A percentile compares a stretch with the other conserved stretches of the same genome.
Evolutionary conservation across 2,888 invertebrate genomes (phyloP).

Genomic region (Hypercompe scribonia): DNA sequence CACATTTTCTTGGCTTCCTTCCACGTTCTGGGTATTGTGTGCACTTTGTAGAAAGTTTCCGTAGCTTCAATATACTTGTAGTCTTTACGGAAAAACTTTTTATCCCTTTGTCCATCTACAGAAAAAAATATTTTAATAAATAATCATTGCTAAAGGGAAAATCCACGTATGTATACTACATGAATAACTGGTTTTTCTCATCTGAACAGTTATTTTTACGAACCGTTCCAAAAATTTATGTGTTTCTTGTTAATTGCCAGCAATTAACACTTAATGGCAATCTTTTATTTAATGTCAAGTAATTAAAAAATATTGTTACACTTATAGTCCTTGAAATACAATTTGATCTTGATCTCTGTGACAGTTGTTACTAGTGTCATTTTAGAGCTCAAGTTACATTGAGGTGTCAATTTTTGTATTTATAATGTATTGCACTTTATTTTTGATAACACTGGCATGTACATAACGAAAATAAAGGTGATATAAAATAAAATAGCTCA

Average conservation of each 20-base stretch:
- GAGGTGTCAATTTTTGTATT: no score
- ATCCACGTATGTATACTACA: neutral
- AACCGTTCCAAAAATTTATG: neutral
- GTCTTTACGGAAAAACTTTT: constrained; percentile 20
- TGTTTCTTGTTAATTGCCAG: neutral
- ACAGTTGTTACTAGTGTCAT: no score
- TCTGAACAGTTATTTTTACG: neutral
- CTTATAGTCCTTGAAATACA: no score
- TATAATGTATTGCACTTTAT: no score
- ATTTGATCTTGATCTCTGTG: no score
- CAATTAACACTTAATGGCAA: neutral
- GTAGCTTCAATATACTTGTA: constrained; percentile 13
- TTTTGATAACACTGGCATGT: no score
- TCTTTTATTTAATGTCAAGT: neutral
- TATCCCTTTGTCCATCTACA: constrained; percentile 14
- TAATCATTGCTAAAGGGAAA: neutral
- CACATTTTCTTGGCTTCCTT: constrained; percentile 11
- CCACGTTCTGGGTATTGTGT: constrained; percentile 8
- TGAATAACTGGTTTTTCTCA: neutral
- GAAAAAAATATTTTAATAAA: neutral
- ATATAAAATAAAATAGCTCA: no score
- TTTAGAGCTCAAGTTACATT: no score
- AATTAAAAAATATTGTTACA: neutral
- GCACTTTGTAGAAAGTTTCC: constrained; percentile 14
- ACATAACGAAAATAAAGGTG: no score